Conservation (phyloP, 2,113 vertebrate genomes). For the Phasianus colchicus region DNA sequence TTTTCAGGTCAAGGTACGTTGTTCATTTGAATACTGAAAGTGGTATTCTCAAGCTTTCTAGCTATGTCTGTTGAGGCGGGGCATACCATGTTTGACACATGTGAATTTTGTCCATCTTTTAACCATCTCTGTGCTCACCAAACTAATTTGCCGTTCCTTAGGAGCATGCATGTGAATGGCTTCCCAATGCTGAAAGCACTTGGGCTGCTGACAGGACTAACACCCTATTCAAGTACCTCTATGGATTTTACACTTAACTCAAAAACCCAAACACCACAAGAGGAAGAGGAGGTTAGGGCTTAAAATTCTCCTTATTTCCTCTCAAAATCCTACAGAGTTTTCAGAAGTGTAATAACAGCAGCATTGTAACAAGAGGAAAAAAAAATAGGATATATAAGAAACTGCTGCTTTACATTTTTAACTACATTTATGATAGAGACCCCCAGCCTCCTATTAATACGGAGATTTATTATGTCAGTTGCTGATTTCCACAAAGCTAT, state of each 20-base stretch:
- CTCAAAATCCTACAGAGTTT: not conserved
- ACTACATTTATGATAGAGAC: not conserved
- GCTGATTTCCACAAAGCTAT: not conserved
- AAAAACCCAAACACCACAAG: not conserved
- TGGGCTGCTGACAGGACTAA: not conserved
- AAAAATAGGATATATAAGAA: not conserved
- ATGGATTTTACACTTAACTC: not conserved
- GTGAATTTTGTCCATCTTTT: not conserved
- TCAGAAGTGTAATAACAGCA: not conserved
- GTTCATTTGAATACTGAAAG: not conserved
- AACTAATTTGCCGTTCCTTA: not conserved
- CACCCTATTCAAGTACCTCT: not conserved
- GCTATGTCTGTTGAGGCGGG: not conserved
- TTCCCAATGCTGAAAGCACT: not conserved
- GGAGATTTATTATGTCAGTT: not conserved
- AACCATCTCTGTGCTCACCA: accelerated
- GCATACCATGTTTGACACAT: not conserved
- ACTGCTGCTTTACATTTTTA: not conserved
- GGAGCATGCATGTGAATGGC: accelerated
- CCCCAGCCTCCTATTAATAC: not conserved
- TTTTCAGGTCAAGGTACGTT: not conserved
- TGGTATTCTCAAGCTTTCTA: not conserved
- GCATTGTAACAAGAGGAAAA: not conserved
- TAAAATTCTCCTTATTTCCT: not conserved
- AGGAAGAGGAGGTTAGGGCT: not conserved